Percentiles rank a stretch among this genome's conserved stretches.
Conservation (phyloP, 2,797 vertebrate species). For the Apodemus agrarius region DNA sequence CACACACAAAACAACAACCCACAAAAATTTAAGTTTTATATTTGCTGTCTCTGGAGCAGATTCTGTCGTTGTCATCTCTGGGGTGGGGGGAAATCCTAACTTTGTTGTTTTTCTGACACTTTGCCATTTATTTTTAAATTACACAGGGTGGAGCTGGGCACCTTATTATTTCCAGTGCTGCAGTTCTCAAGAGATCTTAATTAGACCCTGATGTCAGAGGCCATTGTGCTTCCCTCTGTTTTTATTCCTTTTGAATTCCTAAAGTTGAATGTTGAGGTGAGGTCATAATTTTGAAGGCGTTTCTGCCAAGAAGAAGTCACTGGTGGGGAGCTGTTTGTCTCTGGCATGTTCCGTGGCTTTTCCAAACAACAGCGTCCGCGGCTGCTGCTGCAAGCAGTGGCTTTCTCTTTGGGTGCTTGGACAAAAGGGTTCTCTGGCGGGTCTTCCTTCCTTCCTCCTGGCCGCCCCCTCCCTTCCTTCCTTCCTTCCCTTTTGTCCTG, state of each 20-base stretch:
- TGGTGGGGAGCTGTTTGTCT: slow-evolving; percentile 33
- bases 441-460: neutral
- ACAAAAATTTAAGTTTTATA: slow-evolving; percentile 15
- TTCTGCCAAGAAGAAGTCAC: slow-evolving; percentile 58
- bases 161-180: slow-evolving; percentile 60
- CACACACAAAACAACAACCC: neutral
- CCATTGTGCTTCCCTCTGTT: slow-evolving; percentile 55
- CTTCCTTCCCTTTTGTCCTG: neutral
- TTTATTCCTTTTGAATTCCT: slow-evolving; percentile 66
- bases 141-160: neutral
- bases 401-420: neutral
- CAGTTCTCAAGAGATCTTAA: slow-evolving; percentile 61
- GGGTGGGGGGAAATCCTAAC: neutral
- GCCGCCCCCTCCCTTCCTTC: neutral
- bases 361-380: slow-evolving; percentile 34
- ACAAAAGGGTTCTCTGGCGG: neutral
- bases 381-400: slow-evolving; percentile 5
- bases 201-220: slow-evolving; percentile 61
- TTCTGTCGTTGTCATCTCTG: neutral
- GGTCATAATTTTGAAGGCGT: slow-evolving; percentile 61
- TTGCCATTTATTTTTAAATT: slow-evolving; percentile 14
- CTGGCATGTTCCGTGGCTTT: slow-evolving; percentile 18
- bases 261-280: slow-evolving; percentile 64
- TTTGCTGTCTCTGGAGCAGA: slow-evolving; percentile 44
- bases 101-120: slow-evolving; percentile 43